phyloP scores from a whole-genome alignment of 2,797 vertebrate genomes.

The Nannoperca obscura region DNA sequence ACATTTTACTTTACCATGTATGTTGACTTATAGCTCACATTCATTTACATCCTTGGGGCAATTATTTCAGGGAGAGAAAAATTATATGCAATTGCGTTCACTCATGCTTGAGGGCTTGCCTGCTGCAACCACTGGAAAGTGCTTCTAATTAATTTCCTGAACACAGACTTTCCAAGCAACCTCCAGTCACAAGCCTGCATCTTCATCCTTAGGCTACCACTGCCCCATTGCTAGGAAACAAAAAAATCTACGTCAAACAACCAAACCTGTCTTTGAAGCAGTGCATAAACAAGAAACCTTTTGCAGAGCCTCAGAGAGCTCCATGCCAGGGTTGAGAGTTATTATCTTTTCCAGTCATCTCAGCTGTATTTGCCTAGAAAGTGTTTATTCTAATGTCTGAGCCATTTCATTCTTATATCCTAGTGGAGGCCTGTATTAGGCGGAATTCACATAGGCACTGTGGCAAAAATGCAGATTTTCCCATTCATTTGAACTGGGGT shows the following conservation, averaged over 20 bases:
- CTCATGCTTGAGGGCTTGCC: conserved; percentile 67
- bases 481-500: too few relatives aligned
- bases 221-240: conserved; percentile 58
- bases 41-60: conserved; percentile 54
- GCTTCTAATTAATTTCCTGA: conserved; percentile 72
- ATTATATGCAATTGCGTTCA: conserved; percentile 59
- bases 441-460: background rate
- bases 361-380: conserved; percentile 40
- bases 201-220: conserved; percentile 50
- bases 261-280: conserved; percentile 45
- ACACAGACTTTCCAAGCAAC: conserved; percentile 52
- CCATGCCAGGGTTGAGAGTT: conserved; percentile 25
- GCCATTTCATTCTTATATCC: conserved; percentile 26
- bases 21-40: conserved; percentile 40
- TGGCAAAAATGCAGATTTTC: too few relatives aligned
- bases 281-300: conserved; percentile 43
- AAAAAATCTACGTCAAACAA: conserved; percentile 47
- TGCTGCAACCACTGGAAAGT: conserved; percentile 63
- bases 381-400: conserved; percentile 54
- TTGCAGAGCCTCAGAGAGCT: conserved; percentile 18
- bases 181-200: conserved; percentile 43
- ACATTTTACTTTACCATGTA: conserved; percentile 38
- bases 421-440: conserved; percentile 39
- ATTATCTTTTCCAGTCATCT: conserved; percentile 49
- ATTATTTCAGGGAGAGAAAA: conserved; percentile 41